These are phyloP conservation scores for Scaeva pyrastri DNA, from an alignment of 2,888 invertebrate genomes.

Conservation along the genomic window DNA sequence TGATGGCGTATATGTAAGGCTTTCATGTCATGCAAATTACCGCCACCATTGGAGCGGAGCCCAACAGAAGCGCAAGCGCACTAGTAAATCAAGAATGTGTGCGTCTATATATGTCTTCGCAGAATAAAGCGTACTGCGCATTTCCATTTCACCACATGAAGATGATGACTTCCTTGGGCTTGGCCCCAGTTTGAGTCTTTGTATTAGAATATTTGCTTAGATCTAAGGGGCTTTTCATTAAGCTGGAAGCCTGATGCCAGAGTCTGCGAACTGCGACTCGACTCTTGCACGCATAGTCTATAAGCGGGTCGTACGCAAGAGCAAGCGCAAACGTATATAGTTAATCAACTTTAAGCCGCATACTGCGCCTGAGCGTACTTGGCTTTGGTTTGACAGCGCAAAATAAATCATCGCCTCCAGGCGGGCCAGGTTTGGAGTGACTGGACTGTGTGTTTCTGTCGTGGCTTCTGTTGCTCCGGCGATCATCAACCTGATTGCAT, in stretches of 20 bases:
- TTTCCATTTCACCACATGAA: slow-evolving; percentile 50
- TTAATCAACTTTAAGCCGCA: slow-evolving; percentile 67
- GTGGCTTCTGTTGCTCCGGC: slow-evolving; percentile 56
- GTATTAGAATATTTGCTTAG: slow-evolving; percentile 58
- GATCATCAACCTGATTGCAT: slow-evolving; percentile 69
- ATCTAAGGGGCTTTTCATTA: slow-evolving; percentile 52
- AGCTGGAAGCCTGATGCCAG: slow-evolving; percentile 15
- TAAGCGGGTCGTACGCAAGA: slow-evolving; percentile 22
- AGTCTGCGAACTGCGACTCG: slow-evolving; percentile 34
- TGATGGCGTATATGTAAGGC: slow-evolving; percentile 28
- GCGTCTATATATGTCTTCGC: background rate
- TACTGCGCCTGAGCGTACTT: slow-evolving; percentile 55
- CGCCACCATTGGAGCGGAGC: slow-evolving; percentile 52
- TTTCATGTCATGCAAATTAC: slow-evolving; percentile 69
- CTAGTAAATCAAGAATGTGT: slow-evolving; percentile 46
- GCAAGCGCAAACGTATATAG: slow-evolving; percentile 58
- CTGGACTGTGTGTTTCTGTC: slow-evolving; percentile 39
- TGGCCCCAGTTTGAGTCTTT: slow-evolving; percentile 26
- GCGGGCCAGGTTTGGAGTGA: slow-evolving; percentile 40
- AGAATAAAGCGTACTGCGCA: slow-evolving; percentile 30
- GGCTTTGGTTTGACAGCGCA: slow-evolving; percentile 66
- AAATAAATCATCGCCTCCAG: slow-evolving; percentile 73
- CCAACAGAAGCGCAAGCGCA: slow-evolving; percentile 62
- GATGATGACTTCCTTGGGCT: slow-evolving; percentile 51
- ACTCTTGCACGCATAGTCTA: slow-evolving; percentile 47